Base-by-base conservation (phyloP, 2,888 invertebrate genomes). In the Crocallis elinguaria region DNA sequence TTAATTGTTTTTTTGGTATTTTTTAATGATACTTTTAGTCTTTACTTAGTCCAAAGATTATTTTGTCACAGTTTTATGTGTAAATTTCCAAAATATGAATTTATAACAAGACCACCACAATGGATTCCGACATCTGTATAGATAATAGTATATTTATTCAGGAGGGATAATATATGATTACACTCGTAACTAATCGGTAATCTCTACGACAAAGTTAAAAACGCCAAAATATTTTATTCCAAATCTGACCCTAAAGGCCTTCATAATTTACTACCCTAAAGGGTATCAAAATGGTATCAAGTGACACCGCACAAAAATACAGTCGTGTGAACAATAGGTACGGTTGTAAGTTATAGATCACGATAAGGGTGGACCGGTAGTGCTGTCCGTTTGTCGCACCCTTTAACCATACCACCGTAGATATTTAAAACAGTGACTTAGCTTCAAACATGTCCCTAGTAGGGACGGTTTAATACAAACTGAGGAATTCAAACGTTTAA, bases 281-380 rank as follows among this genome's bases (percentile, higher is more conserved):
- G n/a, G 62, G 60, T 65, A 53, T 54, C n/a, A n/a, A n/a, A n/a
- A n/a, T n/a, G 62, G 61, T 65, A 66, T 63, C 62, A 63, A 60
- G 50, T 65, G 66, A 59, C 59, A 43, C 57, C 44, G 58, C 45
- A 65, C 61, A 64, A 68, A 69, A 67, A 64, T 62, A 71, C 54
- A 66, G 57, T 53, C 51, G 49, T 49, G 67, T 64, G 74, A 69
- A 77, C 79, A 77, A 75, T 76, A 69, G 64, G 44, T 63, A 55
- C 59, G 52, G 54, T 53, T 57, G 71, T 77, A 74, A 79, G 79
- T 79, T 79, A 80, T 80, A 71, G 77, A 78, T 79, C 73, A 59
- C 64, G 74, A 77, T 79, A 67, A 52, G 64, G 57, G 56, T 52
- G 44, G 56, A 53, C 53, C 55, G 63, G 64, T 67, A 73, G 67